phyloP scores from a whole-genome alignment of 2,888 invertebrate species.

The Tethea ocularis region DNA sequence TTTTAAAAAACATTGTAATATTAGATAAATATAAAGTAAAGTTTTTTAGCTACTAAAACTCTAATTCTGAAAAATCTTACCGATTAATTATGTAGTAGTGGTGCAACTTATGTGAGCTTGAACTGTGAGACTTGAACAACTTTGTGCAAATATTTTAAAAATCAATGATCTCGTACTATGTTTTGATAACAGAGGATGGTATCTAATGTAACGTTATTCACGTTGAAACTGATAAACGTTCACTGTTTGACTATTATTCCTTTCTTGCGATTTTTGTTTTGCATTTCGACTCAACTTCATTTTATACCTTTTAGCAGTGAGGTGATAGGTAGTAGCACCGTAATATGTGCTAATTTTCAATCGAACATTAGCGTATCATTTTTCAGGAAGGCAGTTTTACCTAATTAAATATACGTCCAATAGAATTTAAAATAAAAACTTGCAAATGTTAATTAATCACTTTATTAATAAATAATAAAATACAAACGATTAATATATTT shows the following conservation, averaged over 20 bases:
- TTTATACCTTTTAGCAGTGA: conserved; percentile 16
- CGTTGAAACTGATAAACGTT: not conserved
- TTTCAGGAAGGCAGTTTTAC: conserved; percentile 24
- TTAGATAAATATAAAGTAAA: no score
- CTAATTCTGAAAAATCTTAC: not conserved
- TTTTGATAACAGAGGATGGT: not conserved
- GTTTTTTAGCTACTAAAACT: not conserved
- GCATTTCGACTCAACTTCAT: not conserved
- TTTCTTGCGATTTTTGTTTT: not conserved
- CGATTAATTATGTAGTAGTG: not conserved
- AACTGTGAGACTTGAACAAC: not conserved
- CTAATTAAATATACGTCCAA: conserved; percentile 20
- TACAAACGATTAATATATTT: conserved; percentile 21
- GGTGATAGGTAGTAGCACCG: conserved; percentile 28
- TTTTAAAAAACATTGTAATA: no score
- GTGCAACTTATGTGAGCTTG: not conserved
- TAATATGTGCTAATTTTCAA: conserved; percentile 51
- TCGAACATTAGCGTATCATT: conserved; percentile 48
- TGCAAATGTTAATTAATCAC: conserved; percentile 26
- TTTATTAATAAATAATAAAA: conserved; percentile 40
- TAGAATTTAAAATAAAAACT: not conserved
- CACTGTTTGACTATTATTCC: not conserved
- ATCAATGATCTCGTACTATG: not conserved
- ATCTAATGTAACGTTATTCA: not conserved
- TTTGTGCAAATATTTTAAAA: not conserved